Evolutionary conservation across 1,140 invertebrate genomes (phyloP).

Genomic region (Copidosoma floridanum): DNA sequence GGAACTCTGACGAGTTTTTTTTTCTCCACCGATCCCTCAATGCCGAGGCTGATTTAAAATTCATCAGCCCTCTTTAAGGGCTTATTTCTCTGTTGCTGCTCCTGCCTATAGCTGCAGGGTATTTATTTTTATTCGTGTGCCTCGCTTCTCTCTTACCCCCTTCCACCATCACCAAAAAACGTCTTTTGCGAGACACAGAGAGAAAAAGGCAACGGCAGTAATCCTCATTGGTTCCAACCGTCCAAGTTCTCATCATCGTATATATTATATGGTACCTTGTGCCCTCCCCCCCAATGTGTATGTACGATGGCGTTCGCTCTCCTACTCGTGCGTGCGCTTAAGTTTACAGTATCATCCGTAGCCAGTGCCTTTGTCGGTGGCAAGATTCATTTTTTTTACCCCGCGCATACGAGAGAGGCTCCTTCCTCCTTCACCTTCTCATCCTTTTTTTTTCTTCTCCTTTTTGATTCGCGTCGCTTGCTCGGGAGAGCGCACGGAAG

Average conservation of each 20-base stretch:
- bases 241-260: too few species aligned
- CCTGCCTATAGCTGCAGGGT: conserved; percentile 45
- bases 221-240: not conserved
- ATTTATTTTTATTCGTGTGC: conserved; percentile 50
- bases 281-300: too few species aligned
- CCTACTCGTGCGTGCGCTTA: too few species aligned
- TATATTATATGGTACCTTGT: too few species aligned
- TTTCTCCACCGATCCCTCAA: conserved; percentile 55
- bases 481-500: not conserved
- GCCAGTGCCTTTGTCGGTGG: too few species aligned
- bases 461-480: conserved; percentile 26
- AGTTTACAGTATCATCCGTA: too few species aligned
- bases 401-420: too few species aligned
- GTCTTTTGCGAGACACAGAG: too few species aligned
- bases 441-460: not conserved
- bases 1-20: conserved; percentile 28
- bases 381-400: too few species aligned
- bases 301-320: too few species aligned
- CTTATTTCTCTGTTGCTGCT: conserved; percentile 52
- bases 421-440: not conserved
- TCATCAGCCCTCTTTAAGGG: conserved; percentile 57
- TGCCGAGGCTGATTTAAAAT: conserved; percentile 56
- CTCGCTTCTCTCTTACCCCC: not conserved
- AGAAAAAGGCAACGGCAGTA: too few species aligned
- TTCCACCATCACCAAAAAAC: too few species aligned